Percentiles rank a stretch among this genome's conserved stretches.
phyloP scores from a whole-genome alignment of 2,113 vertebrate genomes.

The Anser brachyrhynchus region DNA sequence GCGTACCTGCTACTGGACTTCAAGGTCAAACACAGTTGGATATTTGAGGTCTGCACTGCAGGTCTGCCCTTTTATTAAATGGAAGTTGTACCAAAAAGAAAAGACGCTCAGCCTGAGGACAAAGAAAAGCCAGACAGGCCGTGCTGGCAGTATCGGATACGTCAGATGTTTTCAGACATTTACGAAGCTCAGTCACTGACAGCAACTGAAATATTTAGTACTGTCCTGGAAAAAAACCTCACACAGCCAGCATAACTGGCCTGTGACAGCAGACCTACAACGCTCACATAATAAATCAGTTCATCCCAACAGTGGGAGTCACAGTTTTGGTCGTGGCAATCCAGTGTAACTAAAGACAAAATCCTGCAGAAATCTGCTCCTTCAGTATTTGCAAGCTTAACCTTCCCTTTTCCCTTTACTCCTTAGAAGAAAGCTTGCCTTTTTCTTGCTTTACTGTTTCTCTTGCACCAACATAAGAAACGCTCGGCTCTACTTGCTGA shows the following conservation, averaged over 20 bases:
- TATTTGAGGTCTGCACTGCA: background rate
- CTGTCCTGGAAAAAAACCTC: background rate
- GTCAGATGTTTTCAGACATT: background rate
- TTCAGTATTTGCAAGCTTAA: background rate
- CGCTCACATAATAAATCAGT: background rate
- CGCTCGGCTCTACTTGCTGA: background rate
- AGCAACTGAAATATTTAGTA: background rate
- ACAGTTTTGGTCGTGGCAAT: background rate
- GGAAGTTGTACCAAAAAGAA: background rate
- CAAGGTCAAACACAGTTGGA: background rate
- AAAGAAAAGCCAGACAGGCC: background rate
- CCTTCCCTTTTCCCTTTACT: background rate
- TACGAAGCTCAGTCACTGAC: background rate
- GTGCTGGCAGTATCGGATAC: background rate
- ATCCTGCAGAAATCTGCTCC: background rate
- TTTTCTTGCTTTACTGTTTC: background rate
- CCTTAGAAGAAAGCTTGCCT: background rate
- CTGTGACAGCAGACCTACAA: background rate
- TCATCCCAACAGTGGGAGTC: background rate
- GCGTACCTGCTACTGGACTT: background rate
- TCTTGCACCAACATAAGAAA: background rate
- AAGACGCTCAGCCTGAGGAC: background rate
- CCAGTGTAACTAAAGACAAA: accelerated
- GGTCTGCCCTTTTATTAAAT: background rate
- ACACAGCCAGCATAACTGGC: no score